Evolutionary conservation across 2,888 invertebrate genomes (phyloP).

Genomic region (Mamestra brassicae): DNA sequence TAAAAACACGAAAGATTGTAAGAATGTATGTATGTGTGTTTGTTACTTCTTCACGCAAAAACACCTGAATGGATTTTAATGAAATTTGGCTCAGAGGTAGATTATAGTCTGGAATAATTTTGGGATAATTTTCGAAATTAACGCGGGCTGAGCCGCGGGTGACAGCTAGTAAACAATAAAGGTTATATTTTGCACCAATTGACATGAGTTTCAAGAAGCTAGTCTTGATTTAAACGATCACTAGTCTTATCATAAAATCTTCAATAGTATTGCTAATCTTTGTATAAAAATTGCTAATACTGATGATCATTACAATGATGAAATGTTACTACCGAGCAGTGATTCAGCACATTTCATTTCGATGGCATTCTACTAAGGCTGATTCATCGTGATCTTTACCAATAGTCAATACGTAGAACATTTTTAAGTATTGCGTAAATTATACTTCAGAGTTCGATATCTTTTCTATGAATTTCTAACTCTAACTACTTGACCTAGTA

Average conservation of each 20-base stretch:
- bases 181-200: background rate
- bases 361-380: slow-evolving; percentile 8
- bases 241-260: too few species aligned
- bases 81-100: too few species aligned
- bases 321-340: slow-evolving; percentile 1
- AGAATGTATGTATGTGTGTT: too few species aligned
- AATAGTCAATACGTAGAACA: slow-evolving; percentile 18
- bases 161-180: too few species aligned
- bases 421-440: slow-evolving; percentile 26
- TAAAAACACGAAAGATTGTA: too few species aligned
- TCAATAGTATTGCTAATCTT: background rate
- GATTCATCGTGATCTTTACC: slow-evolving; percentile 35
- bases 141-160: too few species aligned
- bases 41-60: too few species aligned
- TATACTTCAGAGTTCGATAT: background rate
- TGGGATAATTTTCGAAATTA: too few species aligned
- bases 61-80: too few species aligned
- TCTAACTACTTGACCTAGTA: background rate
- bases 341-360: slow-evolving; percentile 24
- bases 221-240: background rate
- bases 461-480: slow-evolving; percentile 1
- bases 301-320: background rate
- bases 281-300: background rate
- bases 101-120: too few species aligned
- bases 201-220: background rate